phyloP scores from a whole-genome alignment of 2,888 invertebrate genomes.

The Taphrorychus bicolor region DNA sequence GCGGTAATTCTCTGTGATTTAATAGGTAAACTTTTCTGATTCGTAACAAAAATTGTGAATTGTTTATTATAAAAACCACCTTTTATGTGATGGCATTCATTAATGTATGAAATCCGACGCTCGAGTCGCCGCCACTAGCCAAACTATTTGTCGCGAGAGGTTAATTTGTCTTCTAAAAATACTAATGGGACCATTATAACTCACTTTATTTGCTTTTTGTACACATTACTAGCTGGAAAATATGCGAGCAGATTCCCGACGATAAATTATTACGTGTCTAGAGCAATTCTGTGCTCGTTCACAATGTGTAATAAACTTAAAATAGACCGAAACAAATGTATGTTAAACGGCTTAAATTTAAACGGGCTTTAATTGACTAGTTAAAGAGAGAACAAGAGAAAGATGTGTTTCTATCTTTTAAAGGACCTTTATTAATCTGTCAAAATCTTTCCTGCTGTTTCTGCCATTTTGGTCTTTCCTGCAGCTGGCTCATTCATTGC shows the following conservation, averaged over 20 bases:
- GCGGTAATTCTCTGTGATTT: too few relatives aligned
- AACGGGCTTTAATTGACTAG: background rate
- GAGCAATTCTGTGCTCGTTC: background rate
- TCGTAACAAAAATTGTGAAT: too few relatives aligned
- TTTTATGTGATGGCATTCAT: too few relatives aligned
- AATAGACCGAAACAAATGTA: background rate
- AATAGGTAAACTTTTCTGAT: too few relatives aligned
- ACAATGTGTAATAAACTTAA: background rate
- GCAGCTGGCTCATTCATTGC: too few relatives aligned
- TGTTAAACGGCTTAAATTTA: background rate
- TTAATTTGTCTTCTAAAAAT: slow-evolving; percentile 4
- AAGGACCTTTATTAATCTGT: too few relatives aligned
- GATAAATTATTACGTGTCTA: background rate
- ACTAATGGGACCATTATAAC: background rate
- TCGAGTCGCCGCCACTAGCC: background rate
- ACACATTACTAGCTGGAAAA: background rate
- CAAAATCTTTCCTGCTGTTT: too few relatives aligned
- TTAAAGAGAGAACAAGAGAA: too few relatives aligned
- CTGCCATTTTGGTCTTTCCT: too few relatives aligned
- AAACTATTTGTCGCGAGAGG: background rate
- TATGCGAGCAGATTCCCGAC: background rate
- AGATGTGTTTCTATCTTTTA: too few relatives aligned
- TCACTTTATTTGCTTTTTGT: slow-evolving; percentile 3
- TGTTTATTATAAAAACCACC: too few relatives aligned
- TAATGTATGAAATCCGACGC: too few relatives aligned